These are phyloP conservation scores for Siphamia tubifer DNA, from an alignment of 2,113 vertebrate genomes.

Conservation along the genomic window DNA sequence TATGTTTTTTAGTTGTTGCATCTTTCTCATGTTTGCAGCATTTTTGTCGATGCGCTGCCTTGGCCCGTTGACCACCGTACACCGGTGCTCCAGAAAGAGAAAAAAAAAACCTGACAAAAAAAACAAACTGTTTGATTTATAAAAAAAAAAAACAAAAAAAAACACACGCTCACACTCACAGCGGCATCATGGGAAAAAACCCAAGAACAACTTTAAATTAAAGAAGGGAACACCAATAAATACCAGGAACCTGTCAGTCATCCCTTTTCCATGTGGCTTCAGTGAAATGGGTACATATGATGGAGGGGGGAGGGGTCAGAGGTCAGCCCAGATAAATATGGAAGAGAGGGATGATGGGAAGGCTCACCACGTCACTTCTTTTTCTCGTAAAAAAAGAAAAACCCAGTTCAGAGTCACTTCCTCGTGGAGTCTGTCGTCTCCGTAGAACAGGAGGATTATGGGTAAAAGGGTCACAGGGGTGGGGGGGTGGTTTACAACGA, in stretches of 20 bases:
- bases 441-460: constrained; percentile 26
- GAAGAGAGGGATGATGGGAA: constrained; percentile 34
- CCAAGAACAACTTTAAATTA: constrained; percentile 64
- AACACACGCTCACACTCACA: constrained; percentile 6
- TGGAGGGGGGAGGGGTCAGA: background rate
- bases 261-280: background rate
- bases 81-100: constrained; percentile 66
- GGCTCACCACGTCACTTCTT: constrained; percentile 58
- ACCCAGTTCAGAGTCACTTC: too few species aligned
- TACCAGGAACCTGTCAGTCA: constrained; percentile 59
- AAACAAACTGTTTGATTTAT: constrained; percentile 14
- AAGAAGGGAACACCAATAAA: constrained; percentile 72
- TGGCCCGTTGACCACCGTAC: too few species aligned
- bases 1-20: too few species aligned
- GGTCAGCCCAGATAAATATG: constrained; percentile 42
- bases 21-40: too few species aligned
- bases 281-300: constrained; percentile 35
- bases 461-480: background rate
- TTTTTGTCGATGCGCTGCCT: too few species aligned
- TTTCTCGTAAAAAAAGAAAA: constrained; percentile 42
- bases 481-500: constrained; percentile 51
- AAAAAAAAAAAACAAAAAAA: too few species aligned
- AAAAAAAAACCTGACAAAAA: constrained; percentile 48
- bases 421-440: constrained; percentile 50
- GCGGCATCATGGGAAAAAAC: constrained; percentile 54